Percentiles rank a stretch among this genome's conserved stretches.
Conservation (phyloP, 2,888 invertebrate species). For the Pandemis heparana region DNA sequence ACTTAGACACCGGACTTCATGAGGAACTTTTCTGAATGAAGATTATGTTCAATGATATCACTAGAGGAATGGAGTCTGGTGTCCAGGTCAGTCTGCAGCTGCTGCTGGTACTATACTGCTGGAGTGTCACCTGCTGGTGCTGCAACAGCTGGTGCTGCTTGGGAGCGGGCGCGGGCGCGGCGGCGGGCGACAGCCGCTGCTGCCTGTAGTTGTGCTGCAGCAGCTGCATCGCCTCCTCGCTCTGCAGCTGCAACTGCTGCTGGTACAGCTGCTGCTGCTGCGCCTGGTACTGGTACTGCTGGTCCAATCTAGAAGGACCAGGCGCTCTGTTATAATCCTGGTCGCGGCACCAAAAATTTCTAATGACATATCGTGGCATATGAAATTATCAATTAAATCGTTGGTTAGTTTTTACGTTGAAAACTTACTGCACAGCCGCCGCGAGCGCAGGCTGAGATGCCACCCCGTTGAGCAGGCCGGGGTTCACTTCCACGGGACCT, state of each 20-base stretch:
- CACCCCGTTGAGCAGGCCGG: conserved; percentile 76
- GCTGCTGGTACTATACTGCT: neutral
- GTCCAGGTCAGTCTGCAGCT: neutral
- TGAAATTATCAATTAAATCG: neutral
- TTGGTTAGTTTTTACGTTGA: no score
- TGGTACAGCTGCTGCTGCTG: conserved; percentile 80
- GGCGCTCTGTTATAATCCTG: conserved; percentile 8
- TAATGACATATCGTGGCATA: neutral
- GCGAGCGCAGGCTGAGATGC: conserved; percentile 66
- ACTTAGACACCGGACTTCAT: no score
- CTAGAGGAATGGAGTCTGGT: no score
- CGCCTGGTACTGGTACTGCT: conserved; percentile 78
- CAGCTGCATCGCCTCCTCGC: conserved; percentile 84
- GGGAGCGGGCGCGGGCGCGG: conserved; percentile 61
- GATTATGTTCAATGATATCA: no score
- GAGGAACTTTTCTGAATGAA: no score
- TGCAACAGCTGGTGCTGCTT: conserved; percentile 65
- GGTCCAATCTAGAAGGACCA: conserved; percentile 66
- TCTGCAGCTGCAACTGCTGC: conserved; percentile 81
- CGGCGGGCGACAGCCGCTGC: conserved; percentile 74
- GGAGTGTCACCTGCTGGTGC: conserved; percentile 61
- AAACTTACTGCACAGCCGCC: conserved; percentile 76
- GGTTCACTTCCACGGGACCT: conserved; percentile 70
- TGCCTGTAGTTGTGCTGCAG: conserved; percentile 86
- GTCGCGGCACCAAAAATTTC: conserved; percentile 4